phyloP scores from a whole-genome alignment of 2,113 vertebrate genomes.

The Deroptyus accipitrinus region DNA sequence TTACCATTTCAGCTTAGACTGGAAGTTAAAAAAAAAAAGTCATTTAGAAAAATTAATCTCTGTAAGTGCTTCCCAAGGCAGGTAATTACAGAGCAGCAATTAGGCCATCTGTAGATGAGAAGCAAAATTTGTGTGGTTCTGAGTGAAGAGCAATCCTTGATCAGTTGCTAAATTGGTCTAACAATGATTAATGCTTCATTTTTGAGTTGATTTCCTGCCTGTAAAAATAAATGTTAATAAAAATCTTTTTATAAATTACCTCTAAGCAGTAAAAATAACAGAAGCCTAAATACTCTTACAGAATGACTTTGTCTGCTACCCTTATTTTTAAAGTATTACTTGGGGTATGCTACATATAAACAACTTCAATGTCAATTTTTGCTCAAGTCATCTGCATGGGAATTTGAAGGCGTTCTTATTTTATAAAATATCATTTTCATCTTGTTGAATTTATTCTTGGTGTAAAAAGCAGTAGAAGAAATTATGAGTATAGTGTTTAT shows the following conservation, averaged over 20 bases:
- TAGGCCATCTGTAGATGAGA: background rate
- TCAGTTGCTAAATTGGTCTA: background rate
- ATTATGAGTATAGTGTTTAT: background rate
- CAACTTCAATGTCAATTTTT: background rate
- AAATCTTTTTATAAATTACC: background rate
- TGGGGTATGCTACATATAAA: background rate
- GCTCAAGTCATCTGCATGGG: background rate
- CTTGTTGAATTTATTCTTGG: background rate
- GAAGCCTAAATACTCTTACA: background rate
- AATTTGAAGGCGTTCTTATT: background rate
- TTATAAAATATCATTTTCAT: background rate
- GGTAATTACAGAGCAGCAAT: background rate
- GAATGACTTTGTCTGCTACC: background rate
- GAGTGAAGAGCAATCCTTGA: background rate
- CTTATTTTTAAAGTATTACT: background rate
- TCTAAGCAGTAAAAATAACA: background rate
- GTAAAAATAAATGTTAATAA: background rate
- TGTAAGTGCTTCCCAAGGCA: background rate
- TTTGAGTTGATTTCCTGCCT: background rate
- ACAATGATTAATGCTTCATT: background rate
- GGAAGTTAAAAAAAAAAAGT: background rate
- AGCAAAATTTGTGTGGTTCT: background rate
- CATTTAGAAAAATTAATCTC: background rate
- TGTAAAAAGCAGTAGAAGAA: background rate
- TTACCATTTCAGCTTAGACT: background rate